phyloP scores from a whole-genome alignment of 2,113 vertebrate species.

The Baryphthengus martii region DNA sequence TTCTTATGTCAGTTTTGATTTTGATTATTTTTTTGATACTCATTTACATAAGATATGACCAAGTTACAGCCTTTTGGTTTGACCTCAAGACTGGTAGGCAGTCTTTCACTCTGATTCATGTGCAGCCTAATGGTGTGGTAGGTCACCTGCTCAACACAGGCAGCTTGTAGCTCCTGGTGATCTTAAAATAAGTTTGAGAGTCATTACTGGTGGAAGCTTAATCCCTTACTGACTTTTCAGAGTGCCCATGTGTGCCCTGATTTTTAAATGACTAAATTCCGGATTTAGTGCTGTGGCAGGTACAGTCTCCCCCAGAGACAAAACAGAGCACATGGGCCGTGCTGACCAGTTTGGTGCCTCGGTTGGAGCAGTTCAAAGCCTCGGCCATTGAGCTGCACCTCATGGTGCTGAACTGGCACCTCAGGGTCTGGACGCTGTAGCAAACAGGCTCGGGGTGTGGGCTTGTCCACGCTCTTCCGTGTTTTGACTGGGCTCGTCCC shows the following conservation, averaged over 20 bases:
- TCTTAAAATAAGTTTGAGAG: background rate
- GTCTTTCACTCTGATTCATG: background rate
- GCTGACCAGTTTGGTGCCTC: too few species aligned
- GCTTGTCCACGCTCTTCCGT: too few species aligned
- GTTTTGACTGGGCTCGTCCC: too few species aligned
- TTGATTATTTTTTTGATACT: background rate
- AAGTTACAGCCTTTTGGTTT: background rate
- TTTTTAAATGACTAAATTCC: background rate
- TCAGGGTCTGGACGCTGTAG: too few species aligned
- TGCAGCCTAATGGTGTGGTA: background rate
- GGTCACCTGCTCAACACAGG: background rate
- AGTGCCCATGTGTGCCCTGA: background rate
- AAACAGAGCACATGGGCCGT: too few species aligned
- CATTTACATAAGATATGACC: background rate
- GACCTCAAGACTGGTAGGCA: accelerated
- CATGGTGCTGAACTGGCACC: too few species aligned
- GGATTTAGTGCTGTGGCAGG: too few species aligned
- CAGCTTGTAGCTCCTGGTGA: background rate
- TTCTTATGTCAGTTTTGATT: background rate
- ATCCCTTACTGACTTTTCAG: background rate
- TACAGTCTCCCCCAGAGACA: too few species aligned
- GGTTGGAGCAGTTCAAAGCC: too few species aligned
- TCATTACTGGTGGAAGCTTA: background rate
- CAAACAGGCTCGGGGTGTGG: too few species aligned
- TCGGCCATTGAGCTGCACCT: too few species aligned